Evolutionary conservation across 1,140 invertebrate genomes (phyloP), one percentile per base, ranked within the genome.

Genomic region (Venustaconcha ellipsiformis): DNA sequence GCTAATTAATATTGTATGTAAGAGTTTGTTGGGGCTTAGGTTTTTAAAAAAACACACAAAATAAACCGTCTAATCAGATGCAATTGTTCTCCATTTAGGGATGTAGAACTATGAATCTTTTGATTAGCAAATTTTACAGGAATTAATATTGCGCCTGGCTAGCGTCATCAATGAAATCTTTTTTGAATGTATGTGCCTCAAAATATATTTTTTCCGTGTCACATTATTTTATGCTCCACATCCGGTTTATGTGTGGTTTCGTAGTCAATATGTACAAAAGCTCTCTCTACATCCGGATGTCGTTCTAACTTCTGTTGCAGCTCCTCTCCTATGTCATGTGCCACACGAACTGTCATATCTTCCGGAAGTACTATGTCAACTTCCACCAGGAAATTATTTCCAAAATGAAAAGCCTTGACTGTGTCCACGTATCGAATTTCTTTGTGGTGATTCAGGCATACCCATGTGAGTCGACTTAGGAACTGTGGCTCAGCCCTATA

Each of bases 181-280:
- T 30, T 30, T 30, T 30, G 1, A 30, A 2, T 30, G 26, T 30
- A 30, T 30, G 1, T 30, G 26, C 26, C 26, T 2, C 26, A 30
- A 30, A 30, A 30, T 30, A 30, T 30, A 30, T 30, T 30, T 30
- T 30, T 30, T 30, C 4, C 26, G 26, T 2, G 26, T 30, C 26
- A 30, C 26, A 30, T 30, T 30, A 30, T 30, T 30, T 30, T 30
- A 30, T 30, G 26, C 26, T 30, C 26, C 26, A 30, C 59, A 60
- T 60, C 17, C 4, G 59, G 59, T 65, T 65, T 26, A 26, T 26
- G n/a, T n/a, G 84, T 82, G 57, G 79, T 81, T 75, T 92, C 89
- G 78, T 90, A 92, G 82, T 92, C 91, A 12, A 90, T 76, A 74
- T 92, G 91, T 8, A 92, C 91, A 81, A 92, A 92, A 2, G 90